Evolutionary conservation across 2,888 invertebrate species (phyloP).

Genomic region (Orthosia gothica): DNA sequence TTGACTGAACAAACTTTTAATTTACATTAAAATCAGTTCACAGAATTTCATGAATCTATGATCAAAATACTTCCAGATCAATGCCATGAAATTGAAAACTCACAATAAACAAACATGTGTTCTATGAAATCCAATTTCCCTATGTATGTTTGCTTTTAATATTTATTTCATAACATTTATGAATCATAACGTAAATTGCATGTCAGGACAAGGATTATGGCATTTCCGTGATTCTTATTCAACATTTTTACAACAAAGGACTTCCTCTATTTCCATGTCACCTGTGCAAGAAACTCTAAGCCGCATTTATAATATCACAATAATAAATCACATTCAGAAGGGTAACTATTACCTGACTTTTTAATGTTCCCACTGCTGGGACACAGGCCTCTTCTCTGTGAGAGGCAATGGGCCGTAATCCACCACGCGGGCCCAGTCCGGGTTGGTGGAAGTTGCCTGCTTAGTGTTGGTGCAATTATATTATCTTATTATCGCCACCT

Average conservation of each 20-base stretch:
- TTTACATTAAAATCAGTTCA: background rate
- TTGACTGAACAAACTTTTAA: background rate
- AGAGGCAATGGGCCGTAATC: background rate
- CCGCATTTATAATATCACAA: background rate
- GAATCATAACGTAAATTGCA: conserved; percentile 19
- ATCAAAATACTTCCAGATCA: background rate
- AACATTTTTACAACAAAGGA: conserved; percentile 48
- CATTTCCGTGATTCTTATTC: conserved; percentile 39
- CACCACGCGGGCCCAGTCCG: too few species aligned
- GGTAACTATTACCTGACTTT: background rate
- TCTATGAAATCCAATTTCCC: background rate
- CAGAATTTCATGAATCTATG: conserved; percentile 2
- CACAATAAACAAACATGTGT: background rate
- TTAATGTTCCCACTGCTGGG: too few species aligned
- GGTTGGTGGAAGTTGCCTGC: too few species aligned
- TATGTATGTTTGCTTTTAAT: background rate
- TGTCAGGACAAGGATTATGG: conserved; percentile 30
- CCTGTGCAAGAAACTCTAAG: conserved; percentile 48
- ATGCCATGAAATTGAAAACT: background rate
- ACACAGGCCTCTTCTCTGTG: background rate
- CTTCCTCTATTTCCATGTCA: conserved; percentile 59
- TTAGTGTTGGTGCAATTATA: too few species aligned
- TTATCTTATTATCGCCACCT: too few species aligned
- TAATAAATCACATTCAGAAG: conserved; percentile 7
- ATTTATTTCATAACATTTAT: background rate